Conservation (phyloP, 2,113 vertebrate species). For the Ornithorhynchus anatinus region DNA sequence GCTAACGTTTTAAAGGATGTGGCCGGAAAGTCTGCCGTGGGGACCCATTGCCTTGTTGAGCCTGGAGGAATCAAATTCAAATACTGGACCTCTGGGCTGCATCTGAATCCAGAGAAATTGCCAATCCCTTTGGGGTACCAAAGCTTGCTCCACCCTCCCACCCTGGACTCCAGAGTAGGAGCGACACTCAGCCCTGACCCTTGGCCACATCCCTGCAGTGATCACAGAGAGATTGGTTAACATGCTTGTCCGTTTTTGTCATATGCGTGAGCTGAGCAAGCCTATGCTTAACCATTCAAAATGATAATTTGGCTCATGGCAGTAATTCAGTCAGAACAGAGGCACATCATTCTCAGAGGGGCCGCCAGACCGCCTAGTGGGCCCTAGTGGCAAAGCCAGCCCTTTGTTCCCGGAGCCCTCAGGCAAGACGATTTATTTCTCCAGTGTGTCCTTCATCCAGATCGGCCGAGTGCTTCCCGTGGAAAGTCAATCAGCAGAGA, state of each 20-base stretch:
- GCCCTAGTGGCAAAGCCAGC: fast-evolving
- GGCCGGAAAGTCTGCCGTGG: too few relatives aligned
- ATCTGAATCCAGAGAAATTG: too few relatives aligned
- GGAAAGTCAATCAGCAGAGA: background rate
- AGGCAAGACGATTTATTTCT: background rate
- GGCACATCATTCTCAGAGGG: background rate
- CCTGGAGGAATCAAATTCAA: too few relatives aligned
- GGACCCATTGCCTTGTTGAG: too few relatives aligned
- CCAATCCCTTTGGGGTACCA: too few relatives aligned
- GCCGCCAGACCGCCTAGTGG: background rate
- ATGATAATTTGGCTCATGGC: background rate
- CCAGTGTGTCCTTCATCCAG: background rate
- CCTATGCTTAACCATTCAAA: background rate
- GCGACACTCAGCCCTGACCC: too few relatives aligned
- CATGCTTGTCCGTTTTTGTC: too few relatives aligned
- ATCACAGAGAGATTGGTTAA: background rate
- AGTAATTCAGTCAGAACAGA: background rate
- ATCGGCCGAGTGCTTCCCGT: background rate
- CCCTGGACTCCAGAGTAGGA: too few relatives aligned
- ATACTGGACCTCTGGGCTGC: too few relatives aligned
- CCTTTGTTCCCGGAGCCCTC: background rate
- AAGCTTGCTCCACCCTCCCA: too few relatives aligned
- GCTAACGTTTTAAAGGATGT: too few relatives aligned
- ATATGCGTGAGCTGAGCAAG: too few relatives aligned
- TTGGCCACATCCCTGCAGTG: fast-evolving